Conservation (phyloP, 2,797 vertebrate species). For the Anguilla marmorata region DNA sequence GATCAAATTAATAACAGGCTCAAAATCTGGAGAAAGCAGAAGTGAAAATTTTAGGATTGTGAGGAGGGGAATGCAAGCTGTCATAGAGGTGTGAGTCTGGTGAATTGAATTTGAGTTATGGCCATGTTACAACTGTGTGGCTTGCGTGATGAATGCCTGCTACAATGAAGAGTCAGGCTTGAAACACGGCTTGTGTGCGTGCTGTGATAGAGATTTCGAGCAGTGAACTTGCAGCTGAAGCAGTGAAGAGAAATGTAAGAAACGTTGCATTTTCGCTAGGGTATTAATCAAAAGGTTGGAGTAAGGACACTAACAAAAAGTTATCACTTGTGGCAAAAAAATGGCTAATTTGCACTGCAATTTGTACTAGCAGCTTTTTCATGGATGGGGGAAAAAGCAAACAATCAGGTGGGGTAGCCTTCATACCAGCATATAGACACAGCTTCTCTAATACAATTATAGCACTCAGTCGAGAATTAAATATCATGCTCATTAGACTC, state of each 20-base stretch:
- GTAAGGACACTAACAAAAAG: not conserved
- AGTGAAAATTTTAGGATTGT: not conserved
- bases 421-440: not conserved
- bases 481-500: not conserved
- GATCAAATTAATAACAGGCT: not conserved
- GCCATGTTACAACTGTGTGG: not conserved
- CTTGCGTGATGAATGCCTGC: not conserved
- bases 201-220: not conserved
- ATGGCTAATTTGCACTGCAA: not conserved
- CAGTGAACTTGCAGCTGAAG: not conserved
- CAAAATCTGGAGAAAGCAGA: not conserved
- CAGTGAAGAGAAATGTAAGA: not conserved
- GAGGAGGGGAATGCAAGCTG: not conserved
- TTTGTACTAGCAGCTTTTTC: not conserved
- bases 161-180: not conserved
- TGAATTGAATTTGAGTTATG: not conserved
- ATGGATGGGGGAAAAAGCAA: not conserved
- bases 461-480: not conserved
- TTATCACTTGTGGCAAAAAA: not conserved
- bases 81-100: not conserved
- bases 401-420: not conserved
- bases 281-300: not conserved
- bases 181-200: not conserved
- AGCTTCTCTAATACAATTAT: not conserved
- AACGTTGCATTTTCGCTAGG: not conserved